Conservation (phyloP, 2,113 vertebrate species). For the Odontophorus gujanensis region DNA sequence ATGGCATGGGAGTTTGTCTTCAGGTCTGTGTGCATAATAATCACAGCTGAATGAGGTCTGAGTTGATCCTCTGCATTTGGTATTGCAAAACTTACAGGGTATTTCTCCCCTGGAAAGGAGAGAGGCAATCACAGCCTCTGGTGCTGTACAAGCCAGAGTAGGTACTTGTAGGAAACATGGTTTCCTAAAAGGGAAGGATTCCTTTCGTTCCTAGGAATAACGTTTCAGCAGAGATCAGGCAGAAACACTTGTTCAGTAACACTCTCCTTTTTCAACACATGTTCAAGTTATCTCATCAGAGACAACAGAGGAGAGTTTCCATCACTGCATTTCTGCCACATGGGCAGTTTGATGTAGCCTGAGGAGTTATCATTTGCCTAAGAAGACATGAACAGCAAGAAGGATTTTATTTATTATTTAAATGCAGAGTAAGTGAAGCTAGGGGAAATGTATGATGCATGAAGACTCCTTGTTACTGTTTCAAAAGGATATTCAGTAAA, state of each 20-base stretch:
- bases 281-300: not conserved
- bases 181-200: no score
- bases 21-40: not conserved
- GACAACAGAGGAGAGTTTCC: not conserved
- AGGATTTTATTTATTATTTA: not conserved
- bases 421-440: not conserved
- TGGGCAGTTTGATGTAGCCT: not conserved
- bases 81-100: not conserved
- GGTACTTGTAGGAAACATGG: not conserved
- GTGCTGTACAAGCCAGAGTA: not conserved
- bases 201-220: not conserved
- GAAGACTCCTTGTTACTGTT: not conserved
- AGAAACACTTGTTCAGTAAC: not conserved
- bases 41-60: not conserved
- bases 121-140: not conserved
- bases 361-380: not conserved
- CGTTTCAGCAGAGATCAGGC: not conserved
- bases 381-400: not conserved
- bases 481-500: not conserved
- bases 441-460: not conserved
- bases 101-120: not conserved
- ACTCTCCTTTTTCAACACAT: accelerated
- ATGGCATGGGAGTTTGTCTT: not conserved
- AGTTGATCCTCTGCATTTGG: not conserved
- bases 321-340: not conserved